These are phyloP conservation scores for Loripinus fragilis DNA, from an alignment of 2,888 invertebrate species.

Conservation along the genomic window DNA sequence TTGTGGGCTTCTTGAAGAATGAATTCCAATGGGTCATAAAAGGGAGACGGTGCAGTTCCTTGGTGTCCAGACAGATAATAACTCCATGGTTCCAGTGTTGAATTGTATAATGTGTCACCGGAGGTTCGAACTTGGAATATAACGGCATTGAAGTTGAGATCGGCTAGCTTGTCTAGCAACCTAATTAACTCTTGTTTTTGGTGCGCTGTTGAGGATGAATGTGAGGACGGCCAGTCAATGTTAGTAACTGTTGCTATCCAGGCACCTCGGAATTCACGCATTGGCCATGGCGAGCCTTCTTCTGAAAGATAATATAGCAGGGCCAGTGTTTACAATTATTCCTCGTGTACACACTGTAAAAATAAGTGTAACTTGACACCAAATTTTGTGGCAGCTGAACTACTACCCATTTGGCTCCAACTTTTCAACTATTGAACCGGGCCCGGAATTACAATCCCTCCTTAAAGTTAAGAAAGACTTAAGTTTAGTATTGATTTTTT, in stretches of 20 bases:
- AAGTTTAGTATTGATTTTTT: no score
- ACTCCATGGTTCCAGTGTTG: slow-evolving; percentile 79
- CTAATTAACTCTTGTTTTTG: slow-evolving; percentile 65
- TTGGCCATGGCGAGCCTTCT: slow-evolving; percentile 58
- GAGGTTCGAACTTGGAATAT: slow-evolving; percentile 73
- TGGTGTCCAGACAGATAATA: slow-evolving; percentile 76
- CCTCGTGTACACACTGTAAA: no score
- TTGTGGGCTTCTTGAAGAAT: slow-evolving; percentile 70
- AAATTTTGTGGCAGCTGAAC: no score
- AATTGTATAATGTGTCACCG: slow-evolving; percentile 79
- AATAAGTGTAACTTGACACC: no score
- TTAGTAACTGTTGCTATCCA: slow-evolving; percentile 80
- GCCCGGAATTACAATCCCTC: no score
- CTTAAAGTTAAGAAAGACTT: no score
- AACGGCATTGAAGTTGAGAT: slow-evolving; percentile 74
- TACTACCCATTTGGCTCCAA: no score
- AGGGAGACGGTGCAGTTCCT: slow-evolving; percentile 73
- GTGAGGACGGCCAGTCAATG: slow-evolving; percentile 79
- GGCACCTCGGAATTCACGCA: slow-evolving; percentile 75
- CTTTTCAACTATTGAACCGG: no score
- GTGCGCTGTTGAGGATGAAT: slow-evolving; percentile 53
- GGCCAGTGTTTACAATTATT: no score
- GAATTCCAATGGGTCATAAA: slow-evolving; percentile 77
- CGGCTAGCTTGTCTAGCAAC: slow-evolving; percentile 66
- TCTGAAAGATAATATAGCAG: no score